A percentile compares a stretch with the other conserved stretches of the same genome.
These are phyloP conservation scores for Pipa parva DNA, from an alignment of 2,113 vertebrate species.

Conservation along the genomic window DNA sequence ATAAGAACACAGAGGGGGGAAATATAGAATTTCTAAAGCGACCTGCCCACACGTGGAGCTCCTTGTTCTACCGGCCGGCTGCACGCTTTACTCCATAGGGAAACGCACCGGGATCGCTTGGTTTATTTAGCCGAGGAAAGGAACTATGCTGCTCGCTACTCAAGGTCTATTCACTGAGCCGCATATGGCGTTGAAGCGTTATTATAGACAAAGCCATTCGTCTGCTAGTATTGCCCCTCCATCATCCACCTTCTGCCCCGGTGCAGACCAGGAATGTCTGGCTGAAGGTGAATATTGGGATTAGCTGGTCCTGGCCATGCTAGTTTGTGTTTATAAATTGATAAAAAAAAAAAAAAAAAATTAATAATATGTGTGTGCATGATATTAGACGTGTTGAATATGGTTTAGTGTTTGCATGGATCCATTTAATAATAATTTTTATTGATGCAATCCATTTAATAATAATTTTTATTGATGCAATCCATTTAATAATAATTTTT, in stretches of 20 bases:
- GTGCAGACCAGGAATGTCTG: not conserved
- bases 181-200: not conserved
- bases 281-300: not conserved
- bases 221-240: not conserved
- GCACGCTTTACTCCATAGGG: not conserved
- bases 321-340: no score
- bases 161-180: not conserved
- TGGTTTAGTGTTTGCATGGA: no score
- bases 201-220: not conserved
- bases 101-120: not conserved
- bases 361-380: no score
- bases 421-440: no score
- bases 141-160: slow-evolving; percentile 19
- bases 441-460: no score
- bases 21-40: slow-evolving; percentile 11
- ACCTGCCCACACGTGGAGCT: slow-evolving; percentile 18
- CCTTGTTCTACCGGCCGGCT: slow-evolving; percentile 18
- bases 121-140: not conserved
- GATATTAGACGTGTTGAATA: no score
- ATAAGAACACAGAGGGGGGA: not conserved
- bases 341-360: no score
- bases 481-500: no score
- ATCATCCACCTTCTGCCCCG: not conserved
- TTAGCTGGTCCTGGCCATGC: no score
- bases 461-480: no score